Percentiles rank a stretch among this genome's conserved stretches.
These are phyloP conservation scores for Neodiprion virginianus DNA, from an alignment of 1,140 invertebrate genomes.

Conservation along the genomic window DNA sequence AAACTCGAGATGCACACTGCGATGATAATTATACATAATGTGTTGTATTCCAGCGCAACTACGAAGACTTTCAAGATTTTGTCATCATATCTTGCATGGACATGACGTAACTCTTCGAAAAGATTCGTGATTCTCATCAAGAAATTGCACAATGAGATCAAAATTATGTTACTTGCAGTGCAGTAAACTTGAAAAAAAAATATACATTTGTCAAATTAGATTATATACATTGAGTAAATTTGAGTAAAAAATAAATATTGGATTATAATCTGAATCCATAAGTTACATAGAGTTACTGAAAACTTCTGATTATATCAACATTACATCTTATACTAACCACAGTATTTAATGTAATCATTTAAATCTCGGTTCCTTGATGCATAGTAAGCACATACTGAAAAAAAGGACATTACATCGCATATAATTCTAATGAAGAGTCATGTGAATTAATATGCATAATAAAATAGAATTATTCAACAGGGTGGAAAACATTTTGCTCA, in stretches of 20 bases:
- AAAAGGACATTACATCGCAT: not conserved
- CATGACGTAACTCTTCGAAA: not conserved
- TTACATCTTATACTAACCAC: not conserved
- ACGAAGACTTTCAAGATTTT: not conserved
- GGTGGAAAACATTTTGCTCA: too few relatives aligned
- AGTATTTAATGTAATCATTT: not conserved
- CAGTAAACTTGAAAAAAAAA: not conserved
- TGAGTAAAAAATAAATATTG: not conserved
- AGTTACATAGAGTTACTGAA: not conserved
- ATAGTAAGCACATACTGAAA: not conserved
- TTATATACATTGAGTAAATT: too few relatives aligned
- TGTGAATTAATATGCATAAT: too few relatives aligned
- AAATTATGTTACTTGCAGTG: not conserved
- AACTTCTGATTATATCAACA: not conserved
- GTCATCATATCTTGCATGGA: not conserved
- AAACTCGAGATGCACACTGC: not conserved
- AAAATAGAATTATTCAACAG: too few relatives aligned
- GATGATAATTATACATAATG: not conserved
- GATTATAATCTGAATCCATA: not conserved
- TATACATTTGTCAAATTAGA: too few relatives aligned
- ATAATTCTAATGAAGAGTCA: too few relatives aligned
- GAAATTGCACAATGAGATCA: not conserved
- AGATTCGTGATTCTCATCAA: not conserved
- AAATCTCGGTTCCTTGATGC: not conserved
- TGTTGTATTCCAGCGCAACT: not conserved